Evolutionary conservation across 2,888 invertebrate genomes (phyloP).

Genomic region (Drosophila monieri): DNA sequence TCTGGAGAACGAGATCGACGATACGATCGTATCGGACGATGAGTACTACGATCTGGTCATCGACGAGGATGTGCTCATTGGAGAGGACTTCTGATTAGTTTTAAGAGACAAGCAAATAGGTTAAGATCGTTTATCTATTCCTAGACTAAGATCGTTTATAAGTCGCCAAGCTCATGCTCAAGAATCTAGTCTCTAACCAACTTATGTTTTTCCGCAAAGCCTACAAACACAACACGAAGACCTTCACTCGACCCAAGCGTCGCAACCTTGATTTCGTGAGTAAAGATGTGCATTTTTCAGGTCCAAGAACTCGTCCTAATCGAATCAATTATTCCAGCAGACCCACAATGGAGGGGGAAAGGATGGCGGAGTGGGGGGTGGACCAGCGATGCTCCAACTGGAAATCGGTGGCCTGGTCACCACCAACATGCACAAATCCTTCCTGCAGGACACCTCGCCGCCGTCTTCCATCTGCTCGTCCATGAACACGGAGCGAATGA

Average conservation of each 20-base stretch:
- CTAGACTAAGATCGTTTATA: background rate
- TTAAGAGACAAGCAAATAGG: background rate
- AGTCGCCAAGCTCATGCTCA: background rate
- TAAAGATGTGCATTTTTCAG: slow-evolving; percentile 21
- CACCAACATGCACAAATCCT: slow-evolving; percentile 81
- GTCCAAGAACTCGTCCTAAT: background rate
- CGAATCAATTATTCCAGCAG: slow-evolving; percentile 14
- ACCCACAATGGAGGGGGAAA: slow-evolving; percentile 35
- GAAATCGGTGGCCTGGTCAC: slow-evolving; percentile 83
- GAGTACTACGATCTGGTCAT: slow-evolving; percentile 29
- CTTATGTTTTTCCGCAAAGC: slow-evolving; percentile 57
- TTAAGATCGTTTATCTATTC: slow-evolving; percentile 1
- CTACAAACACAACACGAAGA: slow-evolving; percentile 83
- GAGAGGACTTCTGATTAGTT: slow-evolving; percentile 5
- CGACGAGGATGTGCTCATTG: slow-evolving; percentile 41
- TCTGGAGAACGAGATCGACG: slow-evolving; percentile 32
- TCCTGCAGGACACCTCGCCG: slow-evolving; percentile 83
- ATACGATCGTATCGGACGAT: slow-evolving; percentile 24
- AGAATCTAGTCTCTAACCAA: slow-evolving; percentile 8
- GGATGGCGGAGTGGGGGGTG: slow-evolving; percentile 12
- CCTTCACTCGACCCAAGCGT: slow-evolving; percentile 83
- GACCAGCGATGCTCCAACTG: slow-evolving; percentile 73
- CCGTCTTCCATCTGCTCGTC: slow-evolving; percentile 83
- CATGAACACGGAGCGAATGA: slow-evolving; percentile 81
- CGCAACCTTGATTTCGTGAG: slow-evolving; percentile 82